Evolutionary conservation across 2,888 invertebrate species (phyloP).

Genomic region (Amblyjoppa fuscipennis): DNA sequence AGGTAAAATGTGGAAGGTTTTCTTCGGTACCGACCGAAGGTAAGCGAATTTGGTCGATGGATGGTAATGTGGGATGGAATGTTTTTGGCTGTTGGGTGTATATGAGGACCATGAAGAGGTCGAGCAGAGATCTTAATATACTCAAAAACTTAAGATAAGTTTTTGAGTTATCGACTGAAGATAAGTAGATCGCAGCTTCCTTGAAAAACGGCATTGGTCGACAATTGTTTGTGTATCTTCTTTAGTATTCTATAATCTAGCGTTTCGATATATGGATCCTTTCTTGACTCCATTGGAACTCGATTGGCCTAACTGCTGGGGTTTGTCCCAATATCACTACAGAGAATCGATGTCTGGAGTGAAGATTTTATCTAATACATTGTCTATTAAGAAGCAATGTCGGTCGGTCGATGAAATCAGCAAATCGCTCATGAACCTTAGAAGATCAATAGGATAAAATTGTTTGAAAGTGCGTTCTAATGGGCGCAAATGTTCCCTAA

Average conservation of each 20-base stretch:
- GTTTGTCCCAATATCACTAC: no score
- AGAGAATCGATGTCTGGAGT: no score
- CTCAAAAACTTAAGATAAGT: no score
- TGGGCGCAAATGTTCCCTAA: conserved; percentile 41
- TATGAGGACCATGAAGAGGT: background rate
- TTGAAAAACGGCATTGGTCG: background rate
- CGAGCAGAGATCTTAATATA: background rate
- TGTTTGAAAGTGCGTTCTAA: conserved; percentile 26
- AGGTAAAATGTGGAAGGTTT: background rate
- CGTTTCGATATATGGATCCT: background rate
- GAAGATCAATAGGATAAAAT: conserved; percentile 32
- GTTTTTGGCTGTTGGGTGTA: background rate
- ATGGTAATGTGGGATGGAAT: background rate
- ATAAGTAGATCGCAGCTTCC: background rate
- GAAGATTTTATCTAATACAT: no score
- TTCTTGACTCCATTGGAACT: no score
- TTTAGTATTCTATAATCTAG: background rate
- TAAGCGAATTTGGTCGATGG: background rate
- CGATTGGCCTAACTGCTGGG: no score
- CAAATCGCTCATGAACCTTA: no score
- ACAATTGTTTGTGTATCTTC: background rate
- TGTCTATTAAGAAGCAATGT: no score
- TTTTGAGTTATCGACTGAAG: background rate
- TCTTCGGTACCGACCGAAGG: background rate
- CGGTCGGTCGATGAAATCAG: no score